Conservation (phyloP, 1,140 invertebrate species). For the Diabrotica virgifera region DNA sequence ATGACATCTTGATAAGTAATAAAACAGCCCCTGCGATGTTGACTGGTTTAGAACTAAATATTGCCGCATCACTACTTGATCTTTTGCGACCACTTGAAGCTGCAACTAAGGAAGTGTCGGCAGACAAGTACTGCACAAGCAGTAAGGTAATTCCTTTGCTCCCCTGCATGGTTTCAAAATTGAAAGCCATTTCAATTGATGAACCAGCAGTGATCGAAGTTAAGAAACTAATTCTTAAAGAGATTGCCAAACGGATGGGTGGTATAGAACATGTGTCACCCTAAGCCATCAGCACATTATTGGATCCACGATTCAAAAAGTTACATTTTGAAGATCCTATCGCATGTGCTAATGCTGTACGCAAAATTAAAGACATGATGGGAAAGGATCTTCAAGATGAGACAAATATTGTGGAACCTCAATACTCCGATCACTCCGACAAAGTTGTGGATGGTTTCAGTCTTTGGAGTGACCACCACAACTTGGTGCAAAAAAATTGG, state of each 20-base stretch:
- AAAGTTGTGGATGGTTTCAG: background rate
- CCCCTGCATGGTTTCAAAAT: too few relatives aligned
- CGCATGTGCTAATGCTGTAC: too few relatives aligned
- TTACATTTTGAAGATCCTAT: too few relatives aligned
- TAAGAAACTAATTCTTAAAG: background rate
- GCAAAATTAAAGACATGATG: too few relatives aligned
- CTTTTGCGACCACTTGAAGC: conserved; percentile 31
- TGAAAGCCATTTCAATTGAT: too few relatives aligned
- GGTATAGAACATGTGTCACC: background rate
- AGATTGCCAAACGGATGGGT: background rate
- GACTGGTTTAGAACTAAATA: background rate
- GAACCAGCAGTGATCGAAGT: conserved; percentile 35
- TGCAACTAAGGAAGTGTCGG: conserved; percentile 45
- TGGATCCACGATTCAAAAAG: background rate
- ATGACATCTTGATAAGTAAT: too few relatives aligned
- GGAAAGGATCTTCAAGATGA: too few relatives aligned
- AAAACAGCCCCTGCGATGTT: background rate
- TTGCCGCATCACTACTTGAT: background rate
- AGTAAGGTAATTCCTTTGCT: too few relatives aligned
- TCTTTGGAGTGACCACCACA: too few relatives aligned
- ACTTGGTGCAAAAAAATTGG: too few relatives aligned
- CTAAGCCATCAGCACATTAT: background rate
- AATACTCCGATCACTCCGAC: background rate
- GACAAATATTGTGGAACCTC: background rate
- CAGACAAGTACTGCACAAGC: too few relatives aligned